These are phyloP conservation scores for Drosophila bocqueti DNA, from an alignment of 1,140 invertebrate species.

Conservation along the genomic window DNA sequence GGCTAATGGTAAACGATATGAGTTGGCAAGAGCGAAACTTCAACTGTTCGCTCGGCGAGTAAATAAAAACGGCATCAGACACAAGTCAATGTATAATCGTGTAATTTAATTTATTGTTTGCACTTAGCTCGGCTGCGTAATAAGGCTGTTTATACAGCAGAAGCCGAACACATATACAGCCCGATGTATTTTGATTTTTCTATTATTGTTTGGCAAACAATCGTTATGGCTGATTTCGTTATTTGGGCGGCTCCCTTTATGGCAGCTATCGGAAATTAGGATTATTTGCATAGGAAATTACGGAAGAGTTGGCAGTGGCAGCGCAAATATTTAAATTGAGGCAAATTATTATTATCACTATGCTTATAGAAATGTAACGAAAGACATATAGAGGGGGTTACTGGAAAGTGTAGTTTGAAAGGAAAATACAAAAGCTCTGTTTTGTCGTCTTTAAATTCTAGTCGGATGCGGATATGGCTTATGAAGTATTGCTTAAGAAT, in stretches of 20 bases:
- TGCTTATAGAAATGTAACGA: not conserved
- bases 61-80: conserved; percentile 24
- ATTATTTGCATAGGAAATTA: conserved; percentile 7
- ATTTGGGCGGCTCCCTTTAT: not conserved
- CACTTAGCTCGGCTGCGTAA: conserved; percentile 20
- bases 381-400: not conserved
- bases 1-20: conserved; percentile 7
- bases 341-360: not conserved
- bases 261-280: conserved; percentile 14
- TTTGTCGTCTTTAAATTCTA: too few species aligned
- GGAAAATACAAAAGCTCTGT: too few species aligned
- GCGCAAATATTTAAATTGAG: not conserved
- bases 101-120: conserved; percentile 47
- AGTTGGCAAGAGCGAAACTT: not conserved
- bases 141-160: conserved; percentile 24
- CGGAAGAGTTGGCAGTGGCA: conserved; percentile 4
- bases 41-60: not conserved
- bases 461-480: too few species aligned
- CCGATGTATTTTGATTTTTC: conserved; percentile 34
- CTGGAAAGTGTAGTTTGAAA: not conserved
- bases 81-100: conserved; percentile 20
- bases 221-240: conserved; percentile 25
- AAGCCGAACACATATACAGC: not conserved
- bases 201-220: conserved; percentile 47
- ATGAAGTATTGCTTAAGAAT: too few species aligned